These are phyloP conservation scores for Rhombomys opimus DNA, from an alignment of 2,113 vertebrate genomes.

Conservation along the genomic window DNA sequence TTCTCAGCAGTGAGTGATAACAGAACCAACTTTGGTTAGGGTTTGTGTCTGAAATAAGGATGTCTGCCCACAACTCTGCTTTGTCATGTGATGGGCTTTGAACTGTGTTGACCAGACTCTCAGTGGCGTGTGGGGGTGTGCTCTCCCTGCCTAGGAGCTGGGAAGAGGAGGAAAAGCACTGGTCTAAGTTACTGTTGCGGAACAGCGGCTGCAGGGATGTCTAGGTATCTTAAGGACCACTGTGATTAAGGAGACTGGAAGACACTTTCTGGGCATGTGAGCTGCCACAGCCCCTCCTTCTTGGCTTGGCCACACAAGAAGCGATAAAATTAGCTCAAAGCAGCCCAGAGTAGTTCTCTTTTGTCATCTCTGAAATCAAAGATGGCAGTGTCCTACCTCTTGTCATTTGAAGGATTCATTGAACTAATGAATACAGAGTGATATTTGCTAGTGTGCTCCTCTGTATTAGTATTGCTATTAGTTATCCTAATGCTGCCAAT, in stretches of 20 bases:
- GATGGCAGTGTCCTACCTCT: not conserved
- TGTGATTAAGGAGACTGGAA: not conserved
- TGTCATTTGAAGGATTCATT: not conserved
- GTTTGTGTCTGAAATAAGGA: slow-evolving; percentile 27
- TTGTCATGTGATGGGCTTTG: not conserved
- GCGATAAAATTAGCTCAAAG: not conserved
- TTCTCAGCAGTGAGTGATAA: not conserved
- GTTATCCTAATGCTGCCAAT: not conserved
- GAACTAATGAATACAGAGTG: not conserved
- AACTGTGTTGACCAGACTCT: not conserved
- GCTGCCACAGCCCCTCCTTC: not conserved
- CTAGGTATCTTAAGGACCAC: not conserved
- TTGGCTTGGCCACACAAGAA: not conserved
- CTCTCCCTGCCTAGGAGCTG: not conserved
- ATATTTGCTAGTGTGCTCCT: not conserved
- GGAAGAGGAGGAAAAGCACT: not conserved
- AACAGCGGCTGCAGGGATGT: not conserved
- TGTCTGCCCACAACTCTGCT: not conserved
- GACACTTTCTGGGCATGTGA: not conserved
- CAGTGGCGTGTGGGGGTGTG: not conserved
- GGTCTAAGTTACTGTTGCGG: not conserved
- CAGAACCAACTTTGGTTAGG: not conserved
- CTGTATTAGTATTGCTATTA: not conserved
- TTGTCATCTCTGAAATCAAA: not conserved
- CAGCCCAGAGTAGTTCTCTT: not conserved